phyloP scores from a whole-genome alignment of 2,113 vertebrate species.

The Mastomys natalensis region DNA sequence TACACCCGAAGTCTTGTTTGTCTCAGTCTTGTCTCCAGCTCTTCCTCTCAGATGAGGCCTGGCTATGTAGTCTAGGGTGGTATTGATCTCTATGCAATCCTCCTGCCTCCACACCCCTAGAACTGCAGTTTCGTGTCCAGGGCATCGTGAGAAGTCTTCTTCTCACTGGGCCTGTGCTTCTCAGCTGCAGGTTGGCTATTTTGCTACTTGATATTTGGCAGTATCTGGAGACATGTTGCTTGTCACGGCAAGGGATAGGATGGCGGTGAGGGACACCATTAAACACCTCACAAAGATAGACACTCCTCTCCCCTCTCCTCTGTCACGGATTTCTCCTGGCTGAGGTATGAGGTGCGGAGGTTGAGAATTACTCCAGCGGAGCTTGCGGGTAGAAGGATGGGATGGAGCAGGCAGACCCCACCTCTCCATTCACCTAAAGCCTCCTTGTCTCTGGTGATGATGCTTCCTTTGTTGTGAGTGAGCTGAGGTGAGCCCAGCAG shows the following conservation, averaged over 20 bases:
- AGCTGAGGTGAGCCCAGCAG: not conserved
- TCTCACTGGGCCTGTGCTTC: not conserved
- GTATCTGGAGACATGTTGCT: not conserved
- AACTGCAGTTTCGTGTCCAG: fast-evolving
- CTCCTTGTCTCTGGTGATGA: too few species aligned
- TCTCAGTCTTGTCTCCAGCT: not conserved
- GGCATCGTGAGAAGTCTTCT: not conserved
- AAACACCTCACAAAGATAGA: not conserved
- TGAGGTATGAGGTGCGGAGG: fast-evolving
- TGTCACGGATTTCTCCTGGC: not conserved
- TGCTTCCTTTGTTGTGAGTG: fast-evolving
- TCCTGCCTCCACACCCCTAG: not conserved
- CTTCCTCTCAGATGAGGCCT: not conserved
- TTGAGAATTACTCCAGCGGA: too few species aligned
- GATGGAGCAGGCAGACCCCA: fast-evolving
- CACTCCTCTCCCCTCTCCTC: too few species aligned
- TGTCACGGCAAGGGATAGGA: fast-evolving
- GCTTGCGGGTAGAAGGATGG: not conserved
- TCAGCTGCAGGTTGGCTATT: not conserved
- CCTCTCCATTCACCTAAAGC: too few species aligned
- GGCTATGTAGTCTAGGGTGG: not conserved
- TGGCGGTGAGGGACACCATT: not conserved
- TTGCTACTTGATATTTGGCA: not conserved
- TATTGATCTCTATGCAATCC: not conserved
- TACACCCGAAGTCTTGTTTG: not conserved